Percentiles rank a stretch among this genome's conserved stretches.
phyloP scores from a whole-genome alignment of 1,140 invertebrate genomes.

The Eupristina koningsbergeri region DNA sequence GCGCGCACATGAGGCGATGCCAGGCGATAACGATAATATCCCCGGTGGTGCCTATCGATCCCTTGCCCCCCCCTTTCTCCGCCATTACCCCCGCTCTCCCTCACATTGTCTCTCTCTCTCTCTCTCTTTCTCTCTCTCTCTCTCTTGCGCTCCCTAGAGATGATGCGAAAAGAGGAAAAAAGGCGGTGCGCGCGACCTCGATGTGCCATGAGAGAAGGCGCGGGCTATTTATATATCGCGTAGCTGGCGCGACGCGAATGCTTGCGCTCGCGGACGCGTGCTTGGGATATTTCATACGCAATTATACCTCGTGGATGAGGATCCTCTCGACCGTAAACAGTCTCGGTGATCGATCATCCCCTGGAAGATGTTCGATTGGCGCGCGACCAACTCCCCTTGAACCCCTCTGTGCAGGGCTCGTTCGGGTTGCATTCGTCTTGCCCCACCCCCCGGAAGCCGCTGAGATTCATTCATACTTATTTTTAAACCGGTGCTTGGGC shows the following conservation, averaged over 20 bases:
- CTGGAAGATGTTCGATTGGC: too few relatives aligned
- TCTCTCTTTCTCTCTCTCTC: neutral
- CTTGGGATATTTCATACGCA: too few relatives aligned
- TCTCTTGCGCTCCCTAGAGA: neutral
- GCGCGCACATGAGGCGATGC: neutral
- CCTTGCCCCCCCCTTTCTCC: too few relatives aligned
- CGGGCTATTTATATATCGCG: slow-evolving; percentile 9
- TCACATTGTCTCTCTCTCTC: neutral
- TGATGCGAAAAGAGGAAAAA: neutral
- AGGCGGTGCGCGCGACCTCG: slow-evolving; percentile 15
- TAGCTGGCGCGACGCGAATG: neutral
- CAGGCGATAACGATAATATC: neutral
- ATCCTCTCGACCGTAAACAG: neutral
- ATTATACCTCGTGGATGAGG: too few relatives aligned
- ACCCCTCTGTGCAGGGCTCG: too few relatives aligned
- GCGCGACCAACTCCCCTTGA: too few relatives aligned
- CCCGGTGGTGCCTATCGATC: too few relatives aligned
- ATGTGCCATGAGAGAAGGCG: neutral
- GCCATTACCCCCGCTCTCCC: neutral
- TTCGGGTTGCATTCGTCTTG: too few relatives aligned
- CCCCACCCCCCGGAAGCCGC: too few relatives aligned
- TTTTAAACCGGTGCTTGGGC: too few relatives aligned
- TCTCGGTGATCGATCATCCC: too few relatives aligned
- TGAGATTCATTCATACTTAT: neutral
- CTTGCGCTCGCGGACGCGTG: neutral